phyloP scores from a whole-genome alignment of 2,113 vertebrate species.

The Saccopteryx bilineata region DNA sequence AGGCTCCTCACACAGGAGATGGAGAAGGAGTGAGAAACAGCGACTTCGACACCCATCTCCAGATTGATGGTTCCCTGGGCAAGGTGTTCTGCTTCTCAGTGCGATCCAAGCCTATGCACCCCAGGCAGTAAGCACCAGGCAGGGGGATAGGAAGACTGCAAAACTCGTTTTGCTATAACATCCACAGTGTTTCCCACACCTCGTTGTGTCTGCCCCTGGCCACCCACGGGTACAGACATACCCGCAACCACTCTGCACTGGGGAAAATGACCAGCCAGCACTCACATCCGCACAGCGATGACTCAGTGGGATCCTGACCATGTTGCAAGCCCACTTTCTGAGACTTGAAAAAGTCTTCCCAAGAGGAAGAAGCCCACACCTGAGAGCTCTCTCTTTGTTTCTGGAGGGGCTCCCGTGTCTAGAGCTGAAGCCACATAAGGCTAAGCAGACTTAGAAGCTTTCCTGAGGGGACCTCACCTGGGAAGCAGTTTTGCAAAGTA shows the following conservation, averaged over 20 bases:
- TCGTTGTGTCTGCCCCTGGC: not conserved
- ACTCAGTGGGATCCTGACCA: not conserved
- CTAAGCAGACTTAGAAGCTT: not conserved
- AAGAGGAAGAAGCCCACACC: not conserved
- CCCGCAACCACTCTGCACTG: accelerated
- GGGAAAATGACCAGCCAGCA: not conserved
- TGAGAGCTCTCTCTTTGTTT: not conserved
- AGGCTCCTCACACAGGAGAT: not conserved
- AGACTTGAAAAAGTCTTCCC: not conserved
- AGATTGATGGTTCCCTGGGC: accelerated
- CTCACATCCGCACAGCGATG: not conserved
- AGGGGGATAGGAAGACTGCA: not conserved
- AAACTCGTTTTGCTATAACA: not conserved
- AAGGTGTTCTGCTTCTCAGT: not conserved
- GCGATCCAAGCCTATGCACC: not conserved
- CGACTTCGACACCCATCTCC: not conserved
- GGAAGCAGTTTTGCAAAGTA: constrained; percentile 2
- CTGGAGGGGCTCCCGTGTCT: not conserved
- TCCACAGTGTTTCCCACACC: no score
- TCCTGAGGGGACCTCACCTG: not conserved
- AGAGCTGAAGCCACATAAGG: not conserved
- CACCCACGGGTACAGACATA: not conserved
- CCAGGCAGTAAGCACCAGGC: not conserved
- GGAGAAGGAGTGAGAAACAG: not conserved
- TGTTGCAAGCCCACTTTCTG: not conserved